These are phyloP conservation scores for Scotopteryx bipunctaria DNA, from an alignment of 2,888 invertebrate genomes.

Conservation along the genomic window DNA sequence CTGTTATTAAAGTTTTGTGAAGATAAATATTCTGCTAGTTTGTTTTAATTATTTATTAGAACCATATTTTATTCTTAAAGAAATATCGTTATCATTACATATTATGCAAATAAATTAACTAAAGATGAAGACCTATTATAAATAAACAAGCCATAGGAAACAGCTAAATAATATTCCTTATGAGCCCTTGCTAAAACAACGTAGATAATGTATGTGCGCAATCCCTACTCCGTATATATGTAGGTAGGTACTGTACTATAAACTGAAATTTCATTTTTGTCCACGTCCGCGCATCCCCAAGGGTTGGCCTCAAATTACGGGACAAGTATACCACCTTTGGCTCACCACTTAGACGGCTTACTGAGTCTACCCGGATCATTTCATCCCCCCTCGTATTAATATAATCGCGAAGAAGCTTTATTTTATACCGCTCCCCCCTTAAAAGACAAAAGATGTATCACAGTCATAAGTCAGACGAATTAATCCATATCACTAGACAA, in stretches of 20 bases:
- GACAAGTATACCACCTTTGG: conserved; percentile 43
- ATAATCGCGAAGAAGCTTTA: conserved; percentile 79
- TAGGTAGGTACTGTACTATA: neutral
- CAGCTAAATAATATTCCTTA: no score
- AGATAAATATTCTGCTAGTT: neutral
- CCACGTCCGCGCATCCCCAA: conserved; percentile 23
- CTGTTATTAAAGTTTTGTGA: conserved; percentile 18
- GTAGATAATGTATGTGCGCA: no score
- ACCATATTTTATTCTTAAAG: no score
- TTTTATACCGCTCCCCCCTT: conserved; percentile 70
- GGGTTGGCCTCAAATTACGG: conserved; percentile 46
- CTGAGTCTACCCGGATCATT: conserved; percentile 68
- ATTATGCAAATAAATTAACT: no score
- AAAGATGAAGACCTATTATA: no score
- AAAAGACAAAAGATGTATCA: conserved; percentile 77
- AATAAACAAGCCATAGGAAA: no score
- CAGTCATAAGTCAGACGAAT: conserved; percentile 82
- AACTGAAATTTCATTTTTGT: conserved; percentile 28
- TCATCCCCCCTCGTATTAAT: conserved; percentile 73
- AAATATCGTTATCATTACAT: no score
- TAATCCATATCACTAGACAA: conserved; percentile 82
- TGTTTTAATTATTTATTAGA: neutral
- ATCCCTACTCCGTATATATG: no score
- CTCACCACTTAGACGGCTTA: conserved; percentile 70
- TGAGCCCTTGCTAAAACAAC: no score